Base-by-base conservation (phyloP, 2,888 invertebrate species). In the Pseudococcus longispinus region DNA sequence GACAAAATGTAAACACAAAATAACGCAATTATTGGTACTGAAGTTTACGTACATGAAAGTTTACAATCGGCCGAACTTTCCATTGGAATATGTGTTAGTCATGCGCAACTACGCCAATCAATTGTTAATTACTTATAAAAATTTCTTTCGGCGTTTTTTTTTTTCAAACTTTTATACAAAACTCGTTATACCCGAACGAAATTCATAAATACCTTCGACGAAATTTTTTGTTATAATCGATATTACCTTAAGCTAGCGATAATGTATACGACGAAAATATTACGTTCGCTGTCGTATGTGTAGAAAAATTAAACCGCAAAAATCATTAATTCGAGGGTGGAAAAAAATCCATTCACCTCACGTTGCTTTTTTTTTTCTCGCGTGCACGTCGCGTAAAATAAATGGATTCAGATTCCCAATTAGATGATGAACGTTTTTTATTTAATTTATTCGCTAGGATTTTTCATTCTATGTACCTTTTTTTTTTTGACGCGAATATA, bases 41-140 rank as follows among this genome's bases (percentile, higher is more conserved):
- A 60, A 60, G 20, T 55, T 55, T 55, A 55, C 37, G 37, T 37
- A 37, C 37, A 37, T 55, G n/a, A 60, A 60, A 37, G 37, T 37
- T 37, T 37, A 37, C 37, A 37, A 37, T 29, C 32, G 70, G 70
- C 70, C 70, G 3, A 80, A 80, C 37, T 80, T 80, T 80, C 42
- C 37, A 42, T 42, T 80, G 9, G 77, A 80, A 60, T 60, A 60
- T 13, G 23, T 23, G 13, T 80, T 80, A 80, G 20, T 80, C 77
- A 80, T 80, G 77, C 77, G 77, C 77, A 80, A 77, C 77, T 20
- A 80, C 42, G 11, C 42, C 32, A 42, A 80, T 80, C 77, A 80
- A 42, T 80, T 37, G 77, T 80, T 80, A 80, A 80, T 80, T 80
- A 80, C 60, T 80, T 42, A 8, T 42, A 80, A 80, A 80, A 80